phyloP scores from a whole-genome alignment of 53 echinoderm and acorn worm genomes.

The Henricia sp. region DNA sequence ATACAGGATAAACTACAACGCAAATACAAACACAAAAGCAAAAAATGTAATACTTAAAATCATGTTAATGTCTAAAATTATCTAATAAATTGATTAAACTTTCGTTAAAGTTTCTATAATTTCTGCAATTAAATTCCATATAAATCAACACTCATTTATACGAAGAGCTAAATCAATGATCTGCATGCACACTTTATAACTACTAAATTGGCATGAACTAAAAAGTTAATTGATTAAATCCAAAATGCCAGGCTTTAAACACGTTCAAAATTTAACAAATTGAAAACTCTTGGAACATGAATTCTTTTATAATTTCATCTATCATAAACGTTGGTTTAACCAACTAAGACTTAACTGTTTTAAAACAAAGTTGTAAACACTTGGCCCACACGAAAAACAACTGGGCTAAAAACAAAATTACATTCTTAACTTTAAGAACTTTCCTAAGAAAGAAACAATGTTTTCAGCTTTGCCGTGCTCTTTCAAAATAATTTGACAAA shows the following conservation, averaged over 20 bases:
- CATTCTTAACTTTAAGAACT: slow-evolving; percentile 17
- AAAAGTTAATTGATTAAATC: slow-evolving; percentile 55
- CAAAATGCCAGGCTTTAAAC: slow-evolving; percentile 43
- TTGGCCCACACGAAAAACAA: slow-evolving; percentile 59
- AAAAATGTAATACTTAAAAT: slow-evolving; percentile 59
- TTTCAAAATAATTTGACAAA: slow-evolving; percentile 37
- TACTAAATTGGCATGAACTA: slow-evolving; percentile 55
- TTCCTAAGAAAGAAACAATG: slow-evolving; percentile 44
- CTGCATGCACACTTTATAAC: slow-evolving; percentile 62
- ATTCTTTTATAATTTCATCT: slow-evolving; percentile 38
- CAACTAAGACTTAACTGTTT: slow-evolving; percentile 37
- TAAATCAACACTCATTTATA: slow-evolving; percentile 51
- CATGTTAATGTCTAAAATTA: slow-evolving; percentile 56
- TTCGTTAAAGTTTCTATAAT: slow-evolving; percentile 57
- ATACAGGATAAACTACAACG: slow-evolving; percentile 57
- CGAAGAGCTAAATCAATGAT: slow-evolving; percentile 59
- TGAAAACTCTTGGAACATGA: slow-evolving; percentile 50
- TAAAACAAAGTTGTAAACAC: slow-evolving; percentile 55
- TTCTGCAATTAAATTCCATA: slow-evolving; percentile 60
- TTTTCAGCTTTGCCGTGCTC: slow-evolving; percentile 3
- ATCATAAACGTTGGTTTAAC: slow-evolving; percentile 42
- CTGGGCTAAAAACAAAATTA: slow-evolving; percentile 52
- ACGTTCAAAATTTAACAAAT: slow-evolving; percentile 47
- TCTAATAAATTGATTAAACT: slow-evolving; percentile 62
- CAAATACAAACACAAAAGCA: slow-evolving; percentile 46